Evolutionary conservation across 2,888 invertebrate species (phyloP).

Genomic region (Chymomyza caudatula): DNA sequence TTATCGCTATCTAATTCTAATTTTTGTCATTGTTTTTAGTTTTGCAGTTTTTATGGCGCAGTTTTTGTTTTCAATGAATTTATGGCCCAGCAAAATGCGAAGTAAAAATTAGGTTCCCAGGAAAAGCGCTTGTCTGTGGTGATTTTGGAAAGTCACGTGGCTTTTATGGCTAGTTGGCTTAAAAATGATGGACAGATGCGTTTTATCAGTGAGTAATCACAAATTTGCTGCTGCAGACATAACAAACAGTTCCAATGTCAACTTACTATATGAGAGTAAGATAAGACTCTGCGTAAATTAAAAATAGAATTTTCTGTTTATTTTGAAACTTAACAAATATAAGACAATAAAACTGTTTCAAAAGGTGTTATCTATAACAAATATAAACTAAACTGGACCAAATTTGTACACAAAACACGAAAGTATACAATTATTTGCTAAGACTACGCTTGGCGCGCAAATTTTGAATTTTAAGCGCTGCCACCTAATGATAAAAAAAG

Average conservation of each 20-base stretch:
- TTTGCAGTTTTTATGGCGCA: background rate
- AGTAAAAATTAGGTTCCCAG: background rate
- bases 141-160: background rate
- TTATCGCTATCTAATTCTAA: too few species aligned
- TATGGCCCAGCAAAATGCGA: background rate
- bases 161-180: background rate
- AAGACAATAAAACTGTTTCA: background rate
- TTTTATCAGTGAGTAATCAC: background rate
- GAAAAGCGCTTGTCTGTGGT: background rate
- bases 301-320: background rate
- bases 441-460: background rate
- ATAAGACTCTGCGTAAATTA: background rate
- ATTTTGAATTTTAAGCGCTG: background rate
- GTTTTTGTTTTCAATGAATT: background rate
- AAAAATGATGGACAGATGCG: background rate
- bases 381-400: background rate
- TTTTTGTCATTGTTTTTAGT: background rate
- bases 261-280: background rate
- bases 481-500: background rate
- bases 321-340: background rate
- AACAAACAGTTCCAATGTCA: background rate
- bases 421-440: background rate
- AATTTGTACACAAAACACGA: background rate
- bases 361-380: background rate
- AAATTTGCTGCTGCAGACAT: background rate